These are phyloP conservation scores for Gastrophryne carolinensis DNA, from an alignment of 2,797 vertebrate species.

Conservation along the genomic window DNA sequence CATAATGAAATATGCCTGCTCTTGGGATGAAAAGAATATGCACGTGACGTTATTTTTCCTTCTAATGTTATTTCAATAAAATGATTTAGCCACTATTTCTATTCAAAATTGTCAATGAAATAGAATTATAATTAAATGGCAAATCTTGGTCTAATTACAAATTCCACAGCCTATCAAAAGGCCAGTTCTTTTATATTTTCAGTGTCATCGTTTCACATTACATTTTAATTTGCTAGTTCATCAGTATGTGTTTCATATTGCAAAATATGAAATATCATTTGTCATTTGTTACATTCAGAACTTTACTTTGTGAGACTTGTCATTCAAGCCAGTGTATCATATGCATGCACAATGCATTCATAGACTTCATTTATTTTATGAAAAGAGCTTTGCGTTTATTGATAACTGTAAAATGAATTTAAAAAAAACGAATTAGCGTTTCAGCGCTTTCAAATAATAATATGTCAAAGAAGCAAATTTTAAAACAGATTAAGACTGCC, in stretches of 20 bases:
- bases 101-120: conserved; percentile 62
- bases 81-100: conserved; percentile 64
- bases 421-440: no score
- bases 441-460: no score
- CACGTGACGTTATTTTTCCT: conserved; percentile 58
- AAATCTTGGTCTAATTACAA: conserved; percentile 67
- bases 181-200: conserved; percentile 60
- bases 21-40: conserved; percentile 60
- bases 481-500: no score
- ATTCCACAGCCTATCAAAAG: conserved; percentile 64
- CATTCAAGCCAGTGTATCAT: neutral
- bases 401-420: neutral
- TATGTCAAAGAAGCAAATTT: no score
- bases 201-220: conserved; percentile 62
- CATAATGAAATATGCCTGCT: conserved; percentile 75
- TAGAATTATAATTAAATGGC: conserved; percentile 72
- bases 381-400: neutral
- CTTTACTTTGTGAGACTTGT: conserved; percentile 19
- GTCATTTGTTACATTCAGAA: conserved; percentile 17
- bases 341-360: neutral
- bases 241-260: conserved; percentile 62
- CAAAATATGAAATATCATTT: conserved; percentile 58
- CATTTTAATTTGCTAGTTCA: conserved; percentile 76
- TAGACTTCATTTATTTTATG: neutral
- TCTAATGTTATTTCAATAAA: conserved; percentile 56